Evolutionary conservation across 2,113 vertebrate species (phyloP).

Genomic region (Gasterosteus nipponicus): DNA sequence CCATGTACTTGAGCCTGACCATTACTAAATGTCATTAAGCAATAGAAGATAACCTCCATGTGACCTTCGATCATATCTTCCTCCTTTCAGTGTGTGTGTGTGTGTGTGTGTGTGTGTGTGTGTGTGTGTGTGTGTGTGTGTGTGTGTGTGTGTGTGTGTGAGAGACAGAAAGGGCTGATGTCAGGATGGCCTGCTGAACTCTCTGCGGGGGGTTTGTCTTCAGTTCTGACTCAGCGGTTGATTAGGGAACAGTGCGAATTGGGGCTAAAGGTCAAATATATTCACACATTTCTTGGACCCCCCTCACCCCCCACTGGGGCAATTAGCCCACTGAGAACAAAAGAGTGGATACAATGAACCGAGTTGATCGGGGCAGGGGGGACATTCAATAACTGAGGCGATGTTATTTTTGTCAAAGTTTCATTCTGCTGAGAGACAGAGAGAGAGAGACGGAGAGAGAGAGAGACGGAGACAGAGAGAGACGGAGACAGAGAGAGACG

Average conservation of each 20-base stretch:
- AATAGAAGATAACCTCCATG: slow-evolving; percentile 5
- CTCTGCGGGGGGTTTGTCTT: slow-evolving; percentile 50
- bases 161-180: slow-evolving; percentile 34
- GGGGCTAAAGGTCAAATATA: slow-evolving; percentile 63
- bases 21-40: slow-evolving; percentile 2
- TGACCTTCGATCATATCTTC: slow-evolving; percentile 14
- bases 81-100: neutral
- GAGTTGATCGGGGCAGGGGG: slow-evolving; percentile 25
- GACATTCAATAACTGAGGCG: slow-evolving; percentile 48
- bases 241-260: slow-evolving; percentile 53
- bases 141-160: slow-evolving; percentile 1
- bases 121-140: slow-evolving; percentile 18
- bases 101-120: slow-evolving; percentile 9
- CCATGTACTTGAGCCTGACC: neutral
- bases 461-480: neutral
- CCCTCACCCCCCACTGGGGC: slow-evolving; percentile 22
- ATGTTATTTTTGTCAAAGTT: slow-evolving; percentile 57
- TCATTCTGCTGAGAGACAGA: slow-evolving; percentile 31
- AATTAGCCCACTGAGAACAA: slow-evolving; percentile 67
- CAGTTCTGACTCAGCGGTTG: slow-evolving; percentile 59
- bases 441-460: slow-evolving; percentile 25
- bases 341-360: slow-evolving; percentile 32
- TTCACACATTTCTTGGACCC: slow-evolving; percentile 60
- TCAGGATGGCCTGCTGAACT: slow-evolving; percentile 53
- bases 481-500: slow-evolving; percentile 4